Percentiles rank a stretch among this genome's conserved stretches.
These are phyloP conservation scores for Ceyx melanurus DNA, from an alignment of 2,113 vertebrate genomes.

Conservation along the genomic window DNA sequence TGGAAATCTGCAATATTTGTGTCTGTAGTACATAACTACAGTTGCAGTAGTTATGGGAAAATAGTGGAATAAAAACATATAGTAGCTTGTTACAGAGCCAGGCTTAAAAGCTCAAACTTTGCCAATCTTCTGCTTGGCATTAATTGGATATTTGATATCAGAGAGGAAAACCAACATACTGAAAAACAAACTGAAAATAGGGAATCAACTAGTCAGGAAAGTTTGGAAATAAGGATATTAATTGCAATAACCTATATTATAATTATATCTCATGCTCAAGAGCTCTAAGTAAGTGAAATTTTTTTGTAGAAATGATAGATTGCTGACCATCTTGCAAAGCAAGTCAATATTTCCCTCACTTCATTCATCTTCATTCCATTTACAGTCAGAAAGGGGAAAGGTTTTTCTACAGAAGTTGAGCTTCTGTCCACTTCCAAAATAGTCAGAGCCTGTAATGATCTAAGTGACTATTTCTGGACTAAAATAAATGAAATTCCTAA, in stretches of 20 bases:
- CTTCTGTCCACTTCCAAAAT: not conserved
- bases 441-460: not conserved
- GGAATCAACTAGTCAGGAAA: not conserved
- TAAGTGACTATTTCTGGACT: not conserved
- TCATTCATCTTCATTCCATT: not conserved
- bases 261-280: not conserved
- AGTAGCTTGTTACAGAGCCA: not conserved
- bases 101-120: not conserved
- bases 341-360: not conserved
- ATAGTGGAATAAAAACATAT: not conserved
- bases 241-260: not conserved
- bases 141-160: not conserved
- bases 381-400: not conserved
- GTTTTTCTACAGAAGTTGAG: not conserved
- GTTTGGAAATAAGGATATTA: not conserved
- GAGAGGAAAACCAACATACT: not conserved
- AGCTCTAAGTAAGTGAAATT: not conserved
- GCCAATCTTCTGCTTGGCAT: not conserved
- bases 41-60: not conserved
- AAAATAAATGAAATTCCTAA: not conserved
- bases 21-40: not conserved
- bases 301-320: not conserved
- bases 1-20: not conserved
- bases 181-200: not conserved
- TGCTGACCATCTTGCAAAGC: not conserved